phyloP scores from a whole-genome alignment of 1,140 invertebrate species.

The Lethrus apterus region DNA sequence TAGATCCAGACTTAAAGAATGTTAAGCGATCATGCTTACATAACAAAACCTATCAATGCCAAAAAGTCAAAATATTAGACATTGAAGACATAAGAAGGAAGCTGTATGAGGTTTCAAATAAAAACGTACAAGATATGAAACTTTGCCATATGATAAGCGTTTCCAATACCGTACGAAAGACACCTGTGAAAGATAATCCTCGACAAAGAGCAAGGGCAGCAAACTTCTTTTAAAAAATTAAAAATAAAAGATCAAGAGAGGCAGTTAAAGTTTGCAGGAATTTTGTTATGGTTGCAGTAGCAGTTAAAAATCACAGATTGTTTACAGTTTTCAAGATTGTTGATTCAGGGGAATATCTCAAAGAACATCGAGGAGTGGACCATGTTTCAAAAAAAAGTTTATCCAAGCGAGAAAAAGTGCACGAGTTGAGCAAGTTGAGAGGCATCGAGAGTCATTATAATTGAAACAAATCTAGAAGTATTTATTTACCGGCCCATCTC shows the following conservation, averaged over 20 bases:
- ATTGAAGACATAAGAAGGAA: neutral
- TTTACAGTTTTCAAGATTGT: no score
- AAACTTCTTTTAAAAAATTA: no score
- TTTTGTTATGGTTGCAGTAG: no score
- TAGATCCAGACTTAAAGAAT: constrained; percentile 1
- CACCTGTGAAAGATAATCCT: no score
- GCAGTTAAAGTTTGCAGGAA: no score
- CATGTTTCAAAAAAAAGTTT: constrained; percentile 13
- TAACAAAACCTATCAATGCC: neutral
- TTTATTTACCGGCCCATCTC: neutral
- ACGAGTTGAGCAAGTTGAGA: constrained; percentile 15
- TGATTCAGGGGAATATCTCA: no score
- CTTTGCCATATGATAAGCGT: neutral
- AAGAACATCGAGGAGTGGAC: no score
- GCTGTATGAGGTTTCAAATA: neutral
- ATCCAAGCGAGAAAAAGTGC: constrained; percentile 15
- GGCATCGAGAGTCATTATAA: constrained; percentile 18
- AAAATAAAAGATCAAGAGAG: no score
- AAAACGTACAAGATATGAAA: constrained; percentile 1
- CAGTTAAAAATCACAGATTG: no score
- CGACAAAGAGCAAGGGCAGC: no score
- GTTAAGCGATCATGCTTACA: constrained; percentile 6
- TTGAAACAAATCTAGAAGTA: neutral
- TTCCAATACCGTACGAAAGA: neutral
- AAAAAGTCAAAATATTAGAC: neutral